Percentiles rank a stretch among this genome's conserved stretches.
Evolutionary conservation across 2,113 vertebrate genomes (phyloP).

Genomic region (Dinomys branickii): DNA sequence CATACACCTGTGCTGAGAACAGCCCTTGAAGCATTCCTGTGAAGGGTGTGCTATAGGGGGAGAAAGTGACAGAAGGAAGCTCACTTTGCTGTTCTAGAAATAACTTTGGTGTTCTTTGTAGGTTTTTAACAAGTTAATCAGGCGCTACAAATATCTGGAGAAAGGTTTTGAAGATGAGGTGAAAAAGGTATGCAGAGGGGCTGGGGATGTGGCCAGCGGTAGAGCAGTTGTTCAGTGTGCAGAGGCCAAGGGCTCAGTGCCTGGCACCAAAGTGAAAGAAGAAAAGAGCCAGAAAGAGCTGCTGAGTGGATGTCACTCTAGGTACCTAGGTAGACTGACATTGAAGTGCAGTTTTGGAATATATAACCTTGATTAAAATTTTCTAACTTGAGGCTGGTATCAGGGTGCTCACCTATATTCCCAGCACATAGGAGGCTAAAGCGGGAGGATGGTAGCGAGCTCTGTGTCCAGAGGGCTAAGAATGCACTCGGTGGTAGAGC

Average conservation of each 20-base stretch:
- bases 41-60: neutral
- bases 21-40: neutral
- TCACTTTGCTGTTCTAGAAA: too few species aligned
- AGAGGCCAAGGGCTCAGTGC: too few species aligned
- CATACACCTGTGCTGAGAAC: neutral
- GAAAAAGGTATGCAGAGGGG: slow-evolving; percentile 93
- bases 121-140: slow-evolving; percentile 99
- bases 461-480: neutral
- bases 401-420: neutral
- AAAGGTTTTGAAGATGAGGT: slow-evolving; percentile 99
- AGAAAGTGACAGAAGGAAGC: neutral
- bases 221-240: neutral
- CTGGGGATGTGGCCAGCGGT: too few species aligned
- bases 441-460: neutral
- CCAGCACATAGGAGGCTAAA: neutral
- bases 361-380: neutral
- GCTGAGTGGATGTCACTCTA: neutral
- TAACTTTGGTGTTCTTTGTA: slow-evolving; percentile 75
- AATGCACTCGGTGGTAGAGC: neutral
- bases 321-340: neutral
- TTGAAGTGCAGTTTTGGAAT: neutral
- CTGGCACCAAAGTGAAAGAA: neutral
- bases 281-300: neutral
- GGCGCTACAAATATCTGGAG: slow-evolving; percentile 99
- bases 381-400: neutral